phyloP scores from a whole-genome alignment of 1,140 invertebrate genomes.

The Cydia fagiglandana region DNA sequence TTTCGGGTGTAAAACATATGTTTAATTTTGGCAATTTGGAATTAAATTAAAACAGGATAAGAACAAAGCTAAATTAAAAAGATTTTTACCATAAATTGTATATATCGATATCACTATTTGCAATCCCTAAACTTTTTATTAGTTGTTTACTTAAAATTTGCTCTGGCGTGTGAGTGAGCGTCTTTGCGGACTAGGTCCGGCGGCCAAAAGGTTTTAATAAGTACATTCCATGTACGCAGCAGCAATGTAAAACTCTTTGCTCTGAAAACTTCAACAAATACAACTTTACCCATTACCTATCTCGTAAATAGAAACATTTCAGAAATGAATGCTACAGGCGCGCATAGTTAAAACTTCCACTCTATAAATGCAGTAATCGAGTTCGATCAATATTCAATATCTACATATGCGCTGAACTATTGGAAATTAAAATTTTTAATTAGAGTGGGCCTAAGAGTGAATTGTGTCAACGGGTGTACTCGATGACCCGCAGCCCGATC shows the following conservation, averaged over 20 bases:
- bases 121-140: too few relatives aligned
- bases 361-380: not conserved
- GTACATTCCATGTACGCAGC: too few relatives aligned
- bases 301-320: not conserved
- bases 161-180: too few relatives aligned
- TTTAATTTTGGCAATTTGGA: too few relatives aligned
- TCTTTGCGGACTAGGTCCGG: too few relatives aligned
- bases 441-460: slow-evolving; percentile 35
- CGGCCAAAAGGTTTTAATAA: too few relatives aligned
- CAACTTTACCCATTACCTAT: not conserved
- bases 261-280: not conserved
- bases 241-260: not conserved
- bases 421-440: slow-evolving; percentile 11
- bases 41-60: too few relatives aligned
- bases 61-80: too few relatives aligned
- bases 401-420: slow-evolving; percentile 17
- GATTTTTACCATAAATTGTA: too few relatives aligned
- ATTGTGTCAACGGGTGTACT: slow-evolving; percentile 44
- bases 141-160: too few relatives aligned
- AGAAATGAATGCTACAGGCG: not conserved
- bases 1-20: too few relatives aligned
- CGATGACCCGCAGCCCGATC: slow-evolving; percentile 65
- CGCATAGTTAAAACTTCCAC: slow-evolving; percentile 9
- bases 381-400: slow-evolving; percentile 46
- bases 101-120: too few relatives aligned